Evolutionary conservation across 2,888 invertebrate species (phyloP), one percentile per base, ranked within the genome.

Genomic region (Ommatoiulus sabulosus): DNA sequence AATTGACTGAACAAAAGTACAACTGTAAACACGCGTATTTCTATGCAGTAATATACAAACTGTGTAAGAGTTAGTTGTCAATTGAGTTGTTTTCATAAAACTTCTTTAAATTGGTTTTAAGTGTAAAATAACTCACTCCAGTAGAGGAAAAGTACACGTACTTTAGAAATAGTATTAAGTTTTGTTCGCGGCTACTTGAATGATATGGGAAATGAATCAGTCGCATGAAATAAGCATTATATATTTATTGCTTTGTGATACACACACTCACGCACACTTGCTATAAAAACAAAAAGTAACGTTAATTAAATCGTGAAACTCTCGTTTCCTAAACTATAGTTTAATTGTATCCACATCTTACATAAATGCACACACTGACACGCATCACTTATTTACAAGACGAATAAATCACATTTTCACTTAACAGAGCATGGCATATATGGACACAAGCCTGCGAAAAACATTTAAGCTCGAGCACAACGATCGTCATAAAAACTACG

Each of bases 241-340:
- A 57, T 57, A 57, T 57, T 57, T 57, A 57, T 57, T 57, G 57
- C 57, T 57, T 57, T 57, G 57, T 57, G 57, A 57, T 57, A 57
- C 57, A 57, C 57, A 57, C 15, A 57, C 57, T 57, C 57, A 57
- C 57, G 17, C 57, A 57, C 57, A 57, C 57, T 57, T 57, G 57
- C 57, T 57, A 57, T 57, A 15, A 57, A 57, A 57, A 15, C 57
- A 57, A 57, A 46, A 57, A 57, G 57, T 15, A 57, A 57, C 15
- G 57, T 57, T 57, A 57, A 57, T 57, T 57, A 57, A 57, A 57
- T 57, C 15, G 57, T 15, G 57, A 10, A 4, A 57, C 57, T n/a
- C n/a, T 57, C 57, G 15, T 57, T 57, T 57, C 17, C 57, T 57
- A 57, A 57, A 3, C 57, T 57, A 57, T n/a, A n/a, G n/a, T n/a